Evolutionary conservation across 2,888 invertebrate species (phyloP), one percentile per base, ranked within the genome.

Genomic region (Athalia cordata): DNA sequence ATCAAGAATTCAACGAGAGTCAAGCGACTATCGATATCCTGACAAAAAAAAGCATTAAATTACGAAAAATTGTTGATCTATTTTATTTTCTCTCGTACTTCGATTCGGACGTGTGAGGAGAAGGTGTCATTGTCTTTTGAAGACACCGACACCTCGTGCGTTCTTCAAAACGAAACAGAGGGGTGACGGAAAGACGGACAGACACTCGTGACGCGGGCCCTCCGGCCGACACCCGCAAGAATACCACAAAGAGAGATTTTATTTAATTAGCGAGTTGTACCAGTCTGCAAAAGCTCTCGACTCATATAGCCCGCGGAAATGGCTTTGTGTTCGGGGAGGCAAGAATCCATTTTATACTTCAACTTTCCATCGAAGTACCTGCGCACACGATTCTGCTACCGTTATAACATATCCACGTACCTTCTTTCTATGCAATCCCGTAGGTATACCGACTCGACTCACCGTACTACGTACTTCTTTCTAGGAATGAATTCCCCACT

Each of bases 201-300:
- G 78, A 72, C 72, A 64, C 65, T 72, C 13, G 74, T 83, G 84
- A 84, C 85, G 83, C 82, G 80, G 72, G 86, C 87, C 87, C 81
- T 84, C 84, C 84, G 87, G 86, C 85, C 85, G 83, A 86, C 86
- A 85, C 85, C 82, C 83, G 80, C 84, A 87, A 86, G 86, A 87
- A 87, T 88, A 81, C 84, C 81, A 75, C 80, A 75, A 75, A 50
- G 47, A 43, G 72, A 47, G 74, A 86, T 85, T 87, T 87, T 86
- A 88, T 88, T 88, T 87, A 88, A 88, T 89, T 88, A 89, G 86
- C 85, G 85, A 87, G 85, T 86, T 87, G 86, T 85, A 85, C 85
- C 85, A 83, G 83, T 82, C 86, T 85, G 86, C 87, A 86, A 72
- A 72, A 59, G 57, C 72, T 59, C 72, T 72, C 59, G 59, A 72